Percentiles rank a stretch among this genome's conserved stretches.
These are phyloP conservation scores for Ptychochromis oligacanthus DNA, from an alignment of 2,113 vertebrate species.

Conservation along the genomic window DNA sequence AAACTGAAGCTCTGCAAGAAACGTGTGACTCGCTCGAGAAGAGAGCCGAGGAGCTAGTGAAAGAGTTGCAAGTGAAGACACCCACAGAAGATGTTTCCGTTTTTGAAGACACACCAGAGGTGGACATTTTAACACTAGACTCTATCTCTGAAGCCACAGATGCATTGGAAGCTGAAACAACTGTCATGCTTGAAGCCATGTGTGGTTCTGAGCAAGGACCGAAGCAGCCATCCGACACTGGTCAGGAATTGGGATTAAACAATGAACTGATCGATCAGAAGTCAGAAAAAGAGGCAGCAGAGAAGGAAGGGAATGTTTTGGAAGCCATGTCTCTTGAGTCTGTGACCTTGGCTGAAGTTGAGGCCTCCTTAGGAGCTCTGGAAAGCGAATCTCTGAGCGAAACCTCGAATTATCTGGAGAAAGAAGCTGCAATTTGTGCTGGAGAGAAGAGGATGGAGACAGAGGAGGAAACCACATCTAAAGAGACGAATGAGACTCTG, in stretches of 20 bases:
- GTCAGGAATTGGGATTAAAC: neutral
- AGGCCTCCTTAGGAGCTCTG: neutral
- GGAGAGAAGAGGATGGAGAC: neutral
- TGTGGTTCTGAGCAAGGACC: neutral
- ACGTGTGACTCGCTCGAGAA: neutral
- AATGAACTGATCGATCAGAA: accelerated
- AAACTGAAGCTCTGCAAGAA: neutral
- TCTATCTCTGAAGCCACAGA: accelerated
- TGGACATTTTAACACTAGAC: accelerated
- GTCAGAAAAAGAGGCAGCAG: accelerated
- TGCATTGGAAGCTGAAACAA: neutral
- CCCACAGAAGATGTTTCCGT: neutral
- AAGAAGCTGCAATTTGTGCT: neutral
- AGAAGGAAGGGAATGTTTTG: neutral
- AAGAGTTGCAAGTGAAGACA: neutral
- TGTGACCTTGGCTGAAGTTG: neutral
- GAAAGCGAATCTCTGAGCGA: neutral
- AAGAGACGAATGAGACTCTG: accelerated
- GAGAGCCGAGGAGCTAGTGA: neutral
- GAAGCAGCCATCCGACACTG: neutral
- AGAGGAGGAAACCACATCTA: accelerated
- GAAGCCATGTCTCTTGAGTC: neutral
- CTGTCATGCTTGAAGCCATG: neutral
- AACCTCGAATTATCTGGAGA: neutral
- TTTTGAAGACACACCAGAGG: neutral